Evolutionary conservation across 1,140 invertebrate species (phyloP), one percentile per base, ranked within the genome.

Genomic region (Drosophila pandora): DNA sequence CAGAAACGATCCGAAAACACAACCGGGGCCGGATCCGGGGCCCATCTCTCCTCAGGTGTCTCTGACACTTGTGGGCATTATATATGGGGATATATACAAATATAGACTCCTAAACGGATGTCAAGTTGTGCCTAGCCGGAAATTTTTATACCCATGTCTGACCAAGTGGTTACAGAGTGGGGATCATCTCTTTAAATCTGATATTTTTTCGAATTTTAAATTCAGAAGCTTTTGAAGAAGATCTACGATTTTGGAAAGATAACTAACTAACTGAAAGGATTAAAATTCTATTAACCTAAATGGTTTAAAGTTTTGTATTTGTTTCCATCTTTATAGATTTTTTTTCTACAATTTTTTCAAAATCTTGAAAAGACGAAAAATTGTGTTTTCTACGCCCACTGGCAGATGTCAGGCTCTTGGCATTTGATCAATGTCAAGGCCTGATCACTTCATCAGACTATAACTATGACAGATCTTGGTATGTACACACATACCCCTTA

Each of bases 341-440:
- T 39, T 13, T 13, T 8, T 43, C 17, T 3, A 41, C 0, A 17
- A 8, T 17, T 43, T 17, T 43, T 43, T 9, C 2, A 2, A 43
- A 43, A 17, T 43, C 23, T 25, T n/a, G 17, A 25, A 13, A 43
- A 34, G 25, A 7, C 34, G n/a, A 53, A 49, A n/a, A 63, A n/a
- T 43, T 48, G 57, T 54, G 32, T 45, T 62, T 72, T 22, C 65
- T 53, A 61, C 67, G 39, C 67, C 68, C 57, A 62, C 68, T 32
- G 41, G 22, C 13, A 0, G 13, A 7, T n/a, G 21, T 37, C 25
- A 48, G 7, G 43, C 37, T 64, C 60, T 74, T 74, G 71, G 71
- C 60, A 75, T 65, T 75, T 75, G 71, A 75, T 87, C 78, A 85
- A 85, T 87, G 81, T 85, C 81, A 85, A 85, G 81, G 82, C 81